These are phyloP conservation scores for Sminthurinus aureus DNA, from an alignment of 2,888 invertebrate species.

Conservation along the genomic window DNA sequence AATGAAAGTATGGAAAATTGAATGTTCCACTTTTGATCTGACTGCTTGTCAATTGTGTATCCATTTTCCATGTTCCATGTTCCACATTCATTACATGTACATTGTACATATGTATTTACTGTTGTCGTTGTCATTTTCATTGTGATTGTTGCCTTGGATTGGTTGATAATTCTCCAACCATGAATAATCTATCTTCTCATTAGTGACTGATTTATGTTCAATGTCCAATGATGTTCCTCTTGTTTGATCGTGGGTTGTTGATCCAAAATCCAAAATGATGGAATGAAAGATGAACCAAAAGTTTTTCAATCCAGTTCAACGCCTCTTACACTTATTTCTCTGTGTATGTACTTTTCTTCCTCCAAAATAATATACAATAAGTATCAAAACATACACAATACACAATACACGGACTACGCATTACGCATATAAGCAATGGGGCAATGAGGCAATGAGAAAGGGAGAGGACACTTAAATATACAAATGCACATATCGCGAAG, in stretches of 20 bases:
- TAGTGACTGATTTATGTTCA: conserved; percentile 38
- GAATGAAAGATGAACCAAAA: background rate
- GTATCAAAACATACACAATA: background rate
- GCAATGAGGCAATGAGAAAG: too few species aligned
- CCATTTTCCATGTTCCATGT: too few species aligned
- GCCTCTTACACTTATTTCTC: too few species aligned
- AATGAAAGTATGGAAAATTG: background rate
- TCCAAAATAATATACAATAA: background rate
- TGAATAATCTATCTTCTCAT: conserved; percentile 26
- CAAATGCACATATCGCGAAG: background rate
- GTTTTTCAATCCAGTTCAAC: background rate
- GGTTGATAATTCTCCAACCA: conserved; percentile 26
- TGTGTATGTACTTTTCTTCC: too few species aligned
- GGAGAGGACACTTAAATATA: background rate
- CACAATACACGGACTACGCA: background rate
- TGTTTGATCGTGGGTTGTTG: too few species aligned
- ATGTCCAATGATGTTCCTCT: background rate
- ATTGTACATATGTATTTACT: background rate
- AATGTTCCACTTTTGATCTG: background rate
- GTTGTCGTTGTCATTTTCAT: background rate
- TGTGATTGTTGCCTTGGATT: background rate
- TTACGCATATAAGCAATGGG: too few species aligned
- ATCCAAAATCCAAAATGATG: background rate
- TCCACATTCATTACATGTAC: too few species aligned
- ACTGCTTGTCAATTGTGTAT: too few species aligned